phyloP scores from a whole-genome alignment of 1,140 invertebrate species.

The Apis laboriosa region DNA sequence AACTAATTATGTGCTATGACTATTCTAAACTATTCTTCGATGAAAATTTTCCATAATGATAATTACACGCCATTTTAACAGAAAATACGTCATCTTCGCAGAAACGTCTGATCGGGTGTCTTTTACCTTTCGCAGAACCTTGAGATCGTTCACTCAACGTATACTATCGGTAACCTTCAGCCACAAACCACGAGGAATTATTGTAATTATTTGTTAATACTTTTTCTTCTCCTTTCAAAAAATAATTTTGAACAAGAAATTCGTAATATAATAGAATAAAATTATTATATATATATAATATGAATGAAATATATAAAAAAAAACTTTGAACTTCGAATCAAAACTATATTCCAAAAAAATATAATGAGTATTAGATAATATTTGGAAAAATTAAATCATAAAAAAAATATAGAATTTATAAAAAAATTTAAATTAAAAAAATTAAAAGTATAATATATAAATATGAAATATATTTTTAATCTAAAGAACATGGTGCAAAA shows the following conservation, averaged over 20 bases:
- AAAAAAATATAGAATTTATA: too few relatives aligned
- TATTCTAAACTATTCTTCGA: not conserved
- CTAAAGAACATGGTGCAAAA: too few relatives aligned
- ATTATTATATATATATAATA: too few relatives aligned
- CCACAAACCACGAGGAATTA: not conserved
- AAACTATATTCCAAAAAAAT: too few relatives aligned
- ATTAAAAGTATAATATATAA: too few relatives aligned
- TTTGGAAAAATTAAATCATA: too few relatives aligned
- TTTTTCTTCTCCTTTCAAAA: not conserved
- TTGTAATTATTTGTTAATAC: not conserved
- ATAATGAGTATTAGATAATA: too few relatives aligned
- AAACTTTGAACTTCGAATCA: not conserved
- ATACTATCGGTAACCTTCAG: constrained; percentile 13
- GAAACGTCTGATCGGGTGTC: not conserved
- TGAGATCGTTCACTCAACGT: not conserved
- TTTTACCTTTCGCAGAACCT: constrained; percentile 15
- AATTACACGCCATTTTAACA: not conserved
- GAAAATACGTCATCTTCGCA: not conserved
- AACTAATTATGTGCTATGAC: not conserved
- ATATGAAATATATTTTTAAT: too few relatives aligned
- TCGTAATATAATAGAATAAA: not conserved
- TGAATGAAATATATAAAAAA: not conserved
- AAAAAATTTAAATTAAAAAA: too few relatives aligned
- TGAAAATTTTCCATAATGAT: not conserved
- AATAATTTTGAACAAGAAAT: not conserved